Conservation (phyloP, 1,140 invertebrate genomes). For the Drosophila sechellia region DNA sequence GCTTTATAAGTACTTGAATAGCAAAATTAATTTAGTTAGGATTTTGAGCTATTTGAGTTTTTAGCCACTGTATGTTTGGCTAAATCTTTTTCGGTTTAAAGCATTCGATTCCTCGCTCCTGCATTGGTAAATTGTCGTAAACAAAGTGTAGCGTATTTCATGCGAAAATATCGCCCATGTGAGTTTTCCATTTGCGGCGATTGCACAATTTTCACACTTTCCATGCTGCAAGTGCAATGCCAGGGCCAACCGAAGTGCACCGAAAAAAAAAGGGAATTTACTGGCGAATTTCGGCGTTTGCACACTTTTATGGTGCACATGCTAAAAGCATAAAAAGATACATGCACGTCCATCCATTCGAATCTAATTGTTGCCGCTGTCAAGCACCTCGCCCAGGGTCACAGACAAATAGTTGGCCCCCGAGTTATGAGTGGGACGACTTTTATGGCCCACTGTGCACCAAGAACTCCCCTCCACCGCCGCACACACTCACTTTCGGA, state of each 20-base stretch:
- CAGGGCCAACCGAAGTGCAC: constrained; percentile 51
- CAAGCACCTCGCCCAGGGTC: constrained; percentile 76
- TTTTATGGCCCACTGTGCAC: constrained; percentile 70
- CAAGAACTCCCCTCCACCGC: background rate
- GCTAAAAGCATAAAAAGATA: constrained; percentile 67
- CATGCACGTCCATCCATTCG: constrained; percentile 18
- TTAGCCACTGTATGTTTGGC: constrained; percentile 12
- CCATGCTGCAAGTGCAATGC: constrained; percentile 64
- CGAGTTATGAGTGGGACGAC: constrained; percentile 72
- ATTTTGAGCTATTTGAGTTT: too few species aligned
- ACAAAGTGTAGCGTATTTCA: constrained; percentile 52
- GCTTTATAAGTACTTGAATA: too few species aligned
- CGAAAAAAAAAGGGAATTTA: constrained; percentile 62
- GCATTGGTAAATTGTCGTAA: constrained; percentile 45
- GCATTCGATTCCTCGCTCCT: background rate
- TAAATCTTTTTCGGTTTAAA: constrained; percentile 6
- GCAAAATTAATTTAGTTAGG: too few species aligned
- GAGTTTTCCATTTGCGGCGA: constrained; percentile 28
- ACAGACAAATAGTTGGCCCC: constrained; percentile 62
- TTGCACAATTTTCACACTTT: constrained; percentile 30
- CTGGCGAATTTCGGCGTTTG: constrained; percentile 17
- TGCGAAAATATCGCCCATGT: constrained; percentile 39
- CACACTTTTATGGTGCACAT: constrained; percentile 70
- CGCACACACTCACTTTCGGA: constrained; percentile 27
- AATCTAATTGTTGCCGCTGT: constrained; percentile 59